phyloP scores from a whole-genome alignment of 2,797 vertebrate genomes.

The Pangasius macronema region DNA sequence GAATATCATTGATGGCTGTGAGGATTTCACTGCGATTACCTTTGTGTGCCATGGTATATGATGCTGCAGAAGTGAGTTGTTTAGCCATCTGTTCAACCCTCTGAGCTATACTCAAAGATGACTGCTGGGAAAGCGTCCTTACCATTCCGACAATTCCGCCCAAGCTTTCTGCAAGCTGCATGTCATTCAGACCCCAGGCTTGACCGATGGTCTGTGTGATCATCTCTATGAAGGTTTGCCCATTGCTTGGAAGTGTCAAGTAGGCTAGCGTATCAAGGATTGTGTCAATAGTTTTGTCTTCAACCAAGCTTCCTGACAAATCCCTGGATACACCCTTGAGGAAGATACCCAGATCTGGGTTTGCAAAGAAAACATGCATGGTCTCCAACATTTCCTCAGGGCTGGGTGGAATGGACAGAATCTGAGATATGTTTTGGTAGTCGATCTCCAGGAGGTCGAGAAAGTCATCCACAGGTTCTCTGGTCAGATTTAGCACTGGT shows the following conservation, averaged over 20 bases:
- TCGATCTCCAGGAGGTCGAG: slow-evolving; percentile 69
- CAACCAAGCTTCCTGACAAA: slow-evolving; percentile 56
- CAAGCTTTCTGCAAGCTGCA: slow-evolving; percentile 49
- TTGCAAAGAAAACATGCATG: slow-evolving; percentile 67
- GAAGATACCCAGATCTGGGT: slow-evolving; percentile 70
- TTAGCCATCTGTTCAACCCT: slow-evolving; percentile 47
- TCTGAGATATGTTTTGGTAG: slow-evolving; percentile 65
- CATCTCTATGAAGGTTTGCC: slow-evolving; percentile 61
- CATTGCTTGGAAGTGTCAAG: slow-evolving; percentile 63
- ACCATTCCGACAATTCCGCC: slow-evolving; percentile 44
- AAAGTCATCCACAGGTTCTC: slow-evolving; percentile 69
- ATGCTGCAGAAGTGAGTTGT: slow-evolving; percentile 43
- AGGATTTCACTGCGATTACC: slow-evolving; percentile 40
- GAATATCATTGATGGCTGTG: slow-evolving; percentile 48
- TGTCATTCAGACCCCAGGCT: slow-evolving; percentile 30
- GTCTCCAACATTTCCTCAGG: slow-evolving; percentile 69
- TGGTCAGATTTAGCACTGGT: slow-evolving; percentile 37
- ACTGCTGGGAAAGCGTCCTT: slow-evolving; percentile 41
- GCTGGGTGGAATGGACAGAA: slow-evolving; percentile 60
- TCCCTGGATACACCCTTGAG: slow-evolving; percentile 63
- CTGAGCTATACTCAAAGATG: slow-evolving; percentile 45
- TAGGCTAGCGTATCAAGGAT: slow-evolving; percentile 66
- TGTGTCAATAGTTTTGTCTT: slow-evolving; percentile 66
- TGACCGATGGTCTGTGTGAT: slow-evolving; percentile 44
- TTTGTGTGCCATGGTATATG: slow-evolving; percentile 25